Evolutionary conservation across 2,797 vertebrate species (phyloP).

Genomic region (Manis pentadactyla): DNA sequence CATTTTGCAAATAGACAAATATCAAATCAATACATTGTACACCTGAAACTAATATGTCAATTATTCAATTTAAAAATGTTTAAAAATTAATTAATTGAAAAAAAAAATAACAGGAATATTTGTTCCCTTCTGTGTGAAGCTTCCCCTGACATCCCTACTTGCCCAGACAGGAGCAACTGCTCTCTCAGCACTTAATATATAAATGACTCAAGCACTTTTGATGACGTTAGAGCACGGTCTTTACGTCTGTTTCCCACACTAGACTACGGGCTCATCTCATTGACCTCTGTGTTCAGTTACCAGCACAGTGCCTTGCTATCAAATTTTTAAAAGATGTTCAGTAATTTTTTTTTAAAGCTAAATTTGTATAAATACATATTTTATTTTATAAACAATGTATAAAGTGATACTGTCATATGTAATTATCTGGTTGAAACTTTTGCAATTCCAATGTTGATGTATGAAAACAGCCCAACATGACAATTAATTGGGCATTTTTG

Average conservation of each 20-base stretch:
- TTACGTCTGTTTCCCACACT: background rate
- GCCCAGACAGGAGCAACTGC: background rate
- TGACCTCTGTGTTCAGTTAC: background rate
- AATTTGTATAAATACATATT: background rate
- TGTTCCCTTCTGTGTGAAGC: background rate
- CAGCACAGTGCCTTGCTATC: background rate
- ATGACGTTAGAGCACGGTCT: background rate
- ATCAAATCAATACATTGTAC: background rate
- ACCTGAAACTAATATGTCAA: background rate
- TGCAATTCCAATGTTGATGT: background rate
- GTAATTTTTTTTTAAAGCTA: background rate
- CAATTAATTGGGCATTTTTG: background rate
- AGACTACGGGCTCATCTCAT: background rate
- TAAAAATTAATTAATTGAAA: background rate
- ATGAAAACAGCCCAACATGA: slow-evolving; percentile 6
- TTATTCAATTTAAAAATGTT: background rate
- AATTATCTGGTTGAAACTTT: slow-evolving; percentile 46
- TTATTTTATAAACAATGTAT: slow-evolving; percentile 36
- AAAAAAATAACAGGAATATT: background rate
- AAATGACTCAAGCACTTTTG: background rate
- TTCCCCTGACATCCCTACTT: background rate
- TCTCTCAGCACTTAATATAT: slow-evolving; percentile 14
- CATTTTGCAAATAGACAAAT: background rate
- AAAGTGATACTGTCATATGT: background rate
- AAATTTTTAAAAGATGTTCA: slow-evolving; percentile 42